Base-by-base conservation (phyloP, 2,113 vertebrate genomes). In the Daubentonia madagascariensis region DNA sequence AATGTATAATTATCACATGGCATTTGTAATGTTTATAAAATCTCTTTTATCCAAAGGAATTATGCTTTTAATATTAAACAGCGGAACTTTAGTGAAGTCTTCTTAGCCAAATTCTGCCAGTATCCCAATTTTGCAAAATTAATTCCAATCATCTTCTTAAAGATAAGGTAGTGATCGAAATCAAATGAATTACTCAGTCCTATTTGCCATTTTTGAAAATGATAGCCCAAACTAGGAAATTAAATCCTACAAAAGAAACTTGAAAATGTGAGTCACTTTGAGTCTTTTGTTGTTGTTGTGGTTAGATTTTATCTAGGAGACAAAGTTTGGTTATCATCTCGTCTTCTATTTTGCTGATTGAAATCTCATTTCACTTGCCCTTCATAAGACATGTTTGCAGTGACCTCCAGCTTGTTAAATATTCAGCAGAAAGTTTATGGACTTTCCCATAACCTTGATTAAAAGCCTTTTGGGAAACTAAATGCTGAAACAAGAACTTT, bases 401-500 rank as follows among this genome's bases (percentile, higher is more conserved):
- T 10, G 94, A 98, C 98, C 98, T 99, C 97, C 91, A 97, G 96
- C 98, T 98, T 98, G 97, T 98, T 98, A 99, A 98, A 98, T 98
- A 98, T 98, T 98, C 98, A 98, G 96, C 61, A 97, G 98, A 98
- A 98, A 98, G 95, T 98, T 98, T 98, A 98, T 98, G 97, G 98
- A 98, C 96, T 98, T 98, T 98, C 94, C 97, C 96, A 98, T 98
- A 99, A 98, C 98, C 98, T 98, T 98, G 98, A 98, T 99, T 98
- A 98, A 98, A 98, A 98, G 97, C 95, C 97, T 96, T 72, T 97
- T 88, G 97, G 97, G 97, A 98, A 96, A 87, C 87, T 94, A 95
- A 98, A 97, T 94, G 94, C 98, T 98, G 97, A 96, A 98, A 98
- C 43, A 97, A 96, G 97, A 97, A 97, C 93, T 97, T 97, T 83